These are phyloP conservation scores for Synodontis membranacea DNA, from an alignment of 2,113 vertebrate genomes.

Conservation along the genomic window DNA sequence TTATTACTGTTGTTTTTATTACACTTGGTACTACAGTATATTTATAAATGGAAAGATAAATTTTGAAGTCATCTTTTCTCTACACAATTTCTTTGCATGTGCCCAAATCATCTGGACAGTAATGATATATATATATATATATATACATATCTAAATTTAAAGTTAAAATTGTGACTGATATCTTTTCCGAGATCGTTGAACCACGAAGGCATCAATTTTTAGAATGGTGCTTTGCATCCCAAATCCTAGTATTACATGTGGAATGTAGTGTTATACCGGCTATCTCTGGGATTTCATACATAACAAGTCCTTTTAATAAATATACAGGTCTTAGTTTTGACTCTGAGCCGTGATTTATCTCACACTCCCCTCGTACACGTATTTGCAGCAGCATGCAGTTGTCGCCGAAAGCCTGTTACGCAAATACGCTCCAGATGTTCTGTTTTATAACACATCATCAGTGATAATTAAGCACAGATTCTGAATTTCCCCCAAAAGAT, in stretches of 20 bases:
- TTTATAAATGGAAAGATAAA: no score
- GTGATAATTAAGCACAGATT: conserved; percentile 13
- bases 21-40: no score
- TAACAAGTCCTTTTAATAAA: not conserved
- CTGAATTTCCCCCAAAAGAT: not conserved
- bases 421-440: conserved; percentile 7
- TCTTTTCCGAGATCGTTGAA: not conserved
- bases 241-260: not conserved
- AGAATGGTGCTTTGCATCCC: not conserved
- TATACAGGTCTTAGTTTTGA: not conserved
- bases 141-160: no score
- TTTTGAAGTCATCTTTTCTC: no score
- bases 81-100: no score
- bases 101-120: no score
- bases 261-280: not conserved
- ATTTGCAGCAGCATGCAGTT: not conserved
- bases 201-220: not conserved
- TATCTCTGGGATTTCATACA: not conserved
- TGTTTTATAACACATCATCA: conserved; percentile 15
- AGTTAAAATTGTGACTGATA: no score
- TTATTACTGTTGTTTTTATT: no score
- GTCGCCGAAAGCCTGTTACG: not conserved
- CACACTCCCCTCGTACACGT: not conserved
- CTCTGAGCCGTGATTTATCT: conserved; percentile 1
- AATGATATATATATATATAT: no score